phyloP scores from a whole-genome alignment of 2,113 vertebrate genomes.

The Natator depressus region DNA sequence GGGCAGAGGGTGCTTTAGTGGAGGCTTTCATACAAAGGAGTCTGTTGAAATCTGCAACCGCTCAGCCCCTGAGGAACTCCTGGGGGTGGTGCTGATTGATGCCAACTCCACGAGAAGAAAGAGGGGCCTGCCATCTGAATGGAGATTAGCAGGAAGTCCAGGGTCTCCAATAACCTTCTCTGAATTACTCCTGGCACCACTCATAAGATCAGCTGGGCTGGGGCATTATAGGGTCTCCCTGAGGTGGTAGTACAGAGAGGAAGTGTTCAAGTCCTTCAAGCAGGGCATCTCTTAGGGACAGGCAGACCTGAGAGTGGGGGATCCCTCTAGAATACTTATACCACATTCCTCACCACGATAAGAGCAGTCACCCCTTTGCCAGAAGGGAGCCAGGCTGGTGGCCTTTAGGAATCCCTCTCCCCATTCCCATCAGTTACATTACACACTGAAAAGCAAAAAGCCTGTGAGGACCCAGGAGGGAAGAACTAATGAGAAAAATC shows the following conservation, averaged over 20 bases:
- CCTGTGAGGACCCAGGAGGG: background rate
- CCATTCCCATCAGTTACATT: background rate
- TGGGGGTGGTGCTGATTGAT: background rate
- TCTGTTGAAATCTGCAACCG: background rate
- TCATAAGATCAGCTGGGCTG: background rate
- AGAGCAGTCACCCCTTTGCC: background rate
- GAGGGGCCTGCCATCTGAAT: background rate
- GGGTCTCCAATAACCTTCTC: background rate
- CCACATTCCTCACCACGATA: background rate
- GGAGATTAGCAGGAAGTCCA: background rate
- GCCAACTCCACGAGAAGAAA: background rate
- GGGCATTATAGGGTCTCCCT: background rate
- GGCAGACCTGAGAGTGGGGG: background rate
- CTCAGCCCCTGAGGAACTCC: background rate
- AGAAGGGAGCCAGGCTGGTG: background rate
- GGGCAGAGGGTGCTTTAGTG: background rate
- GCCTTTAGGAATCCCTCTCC: background rate
- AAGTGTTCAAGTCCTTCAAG: background rate
- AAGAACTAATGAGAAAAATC: background rate
- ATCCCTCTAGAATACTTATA: background rate
- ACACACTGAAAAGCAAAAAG: background rate
- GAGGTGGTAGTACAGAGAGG: background rate
- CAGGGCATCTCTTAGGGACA: background rate
- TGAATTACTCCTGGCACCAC: background rate
- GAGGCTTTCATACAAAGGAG: background rate